Conservation (phyloP, 2,113 vertebrate species). For the Odocoileus virginianus region DNA sequence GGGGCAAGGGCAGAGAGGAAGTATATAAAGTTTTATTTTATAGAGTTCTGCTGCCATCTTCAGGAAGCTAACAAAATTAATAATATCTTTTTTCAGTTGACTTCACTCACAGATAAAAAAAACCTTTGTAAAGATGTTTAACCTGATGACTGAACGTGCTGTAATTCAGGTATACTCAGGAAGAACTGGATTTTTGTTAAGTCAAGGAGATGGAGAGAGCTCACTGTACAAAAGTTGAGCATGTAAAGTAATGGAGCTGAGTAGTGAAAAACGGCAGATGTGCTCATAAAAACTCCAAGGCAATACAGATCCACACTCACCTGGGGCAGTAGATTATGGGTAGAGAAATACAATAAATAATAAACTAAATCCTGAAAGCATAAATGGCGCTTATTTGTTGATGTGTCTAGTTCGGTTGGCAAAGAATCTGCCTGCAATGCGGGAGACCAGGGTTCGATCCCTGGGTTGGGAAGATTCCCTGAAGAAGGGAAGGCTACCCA, state of each 20-base stretch:
- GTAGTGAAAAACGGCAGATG: neutral
- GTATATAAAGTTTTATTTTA: neutral
- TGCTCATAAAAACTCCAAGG: neutral
- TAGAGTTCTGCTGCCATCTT: slow-evolving; percentile 36
- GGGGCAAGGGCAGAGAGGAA: neutral
- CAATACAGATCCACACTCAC: neutral
- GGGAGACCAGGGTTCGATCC: neutral
- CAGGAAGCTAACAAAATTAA: neutral
- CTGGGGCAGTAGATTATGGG: neutral
- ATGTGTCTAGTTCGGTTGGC: neutral
- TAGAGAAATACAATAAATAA: neutral
- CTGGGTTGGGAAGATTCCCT: neutral
- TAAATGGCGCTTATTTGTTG: neutral
- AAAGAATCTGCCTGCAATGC: neutral
- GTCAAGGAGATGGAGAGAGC: neutral
- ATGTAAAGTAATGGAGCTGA: neutral
- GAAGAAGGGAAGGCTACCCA: neutral
- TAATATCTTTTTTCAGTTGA: neutral
- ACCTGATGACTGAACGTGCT: neutral
- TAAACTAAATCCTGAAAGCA: neutral
- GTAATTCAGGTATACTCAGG: neutral
- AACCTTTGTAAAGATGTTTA: neutral
- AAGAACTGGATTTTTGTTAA: neutral
- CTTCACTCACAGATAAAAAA: neutral
- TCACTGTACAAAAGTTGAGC: neutral